Evolutionary conservation across 2,888 invertebrate genomes (phyloP), one percentile per base, ranked within the genome.

Genomic region (Microchrysa polita): DNA sequence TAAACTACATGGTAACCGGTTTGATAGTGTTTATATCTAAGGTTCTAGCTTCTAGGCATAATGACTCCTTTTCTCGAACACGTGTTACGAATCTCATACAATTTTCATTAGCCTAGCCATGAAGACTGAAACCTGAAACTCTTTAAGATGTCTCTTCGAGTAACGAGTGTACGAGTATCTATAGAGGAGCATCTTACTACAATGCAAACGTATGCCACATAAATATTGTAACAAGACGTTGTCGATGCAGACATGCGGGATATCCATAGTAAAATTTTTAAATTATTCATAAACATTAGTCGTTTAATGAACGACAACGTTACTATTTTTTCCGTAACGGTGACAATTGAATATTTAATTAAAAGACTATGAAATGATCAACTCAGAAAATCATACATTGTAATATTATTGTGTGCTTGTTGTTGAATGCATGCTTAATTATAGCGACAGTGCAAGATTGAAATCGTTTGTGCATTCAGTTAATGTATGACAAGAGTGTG

Each of bases 271-370:
- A 10, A 20, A 20, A 55, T 18, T 55, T n/a, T 18, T 55, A 55
- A 55, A 55, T 55, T 55, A 55, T 55, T 55, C 55, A 55, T 55
- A 55, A 55, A 55, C 55, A 55, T 55, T 55, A 55, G 55, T 20
- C 4, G n/a, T 16, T 55, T 55, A 20, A 55, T 20, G 55, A 4
- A 48, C 4, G n/a, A 5, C 27, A 34, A 34, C 10, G 18, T 55
- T 16, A n/a, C n/a, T n/a, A n/a, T 55, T 55, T 16, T 55, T 55
- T 55, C 18, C 20, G 55, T 55, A 55, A 20, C 55, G n/a, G 55
- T 55, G 55, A 55, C 55, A 55, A 55, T 55, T 55, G 55, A 55
- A 55, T 55, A 18, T 55, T 55, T 18, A 55, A 18, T 55, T 18
- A 55, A 55, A 55, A n/a, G n/a, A n/a, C n/a, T n/a, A n/a, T n/a